Percentiles rank a stretch among this genome's conserved stretches.
These are phyloP conservation scores for Chiroxiphia lanceolata DNA, from an alignment of 2,797 vertebrate genomes.

Conservation along the genomic window DNA sequence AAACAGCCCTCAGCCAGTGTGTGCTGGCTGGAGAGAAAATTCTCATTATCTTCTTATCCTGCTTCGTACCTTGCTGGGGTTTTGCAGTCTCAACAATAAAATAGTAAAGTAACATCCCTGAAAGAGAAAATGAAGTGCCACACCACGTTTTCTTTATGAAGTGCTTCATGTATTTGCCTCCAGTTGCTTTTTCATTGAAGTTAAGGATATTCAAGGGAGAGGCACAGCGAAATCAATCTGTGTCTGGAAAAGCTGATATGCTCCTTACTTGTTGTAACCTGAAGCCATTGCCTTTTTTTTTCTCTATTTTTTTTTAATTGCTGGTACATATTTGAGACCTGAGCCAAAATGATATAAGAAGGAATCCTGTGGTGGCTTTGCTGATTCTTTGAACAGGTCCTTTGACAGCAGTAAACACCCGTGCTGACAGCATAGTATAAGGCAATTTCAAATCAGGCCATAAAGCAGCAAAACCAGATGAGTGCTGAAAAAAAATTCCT, in stretches of 20 bases:
- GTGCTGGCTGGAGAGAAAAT: neutral
- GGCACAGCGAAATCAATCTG: neutral
- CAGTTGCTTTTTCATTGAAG: neutral
- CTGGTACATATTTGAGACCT: conserved; percentile 36
- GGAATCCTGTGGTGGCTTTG: conserved; percentile 5
- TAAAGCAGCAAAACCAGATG: conserved; percentile 3
- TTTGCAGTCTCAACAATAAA: neutral
- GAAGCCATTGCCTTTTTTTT: neutral
- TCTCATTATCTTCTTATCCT: neutral
- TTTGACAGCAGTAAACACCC: neutral
- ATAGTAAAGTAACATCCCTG: neutral
- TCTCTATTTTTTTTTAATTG: neutral
- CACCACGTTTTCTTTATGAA: neutral
- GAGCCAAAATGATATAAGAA: conserved; percentile 46
- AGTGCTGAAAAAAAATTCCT: neutral
- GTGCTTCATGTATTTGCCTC: neutral
- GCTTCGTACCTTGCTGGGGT: neutral
- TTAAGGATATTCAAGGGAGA: neutral
- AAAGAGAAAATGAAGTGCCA: neutral
- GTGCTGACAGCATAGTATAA: neutral
- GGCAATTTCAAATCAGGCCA: neutral
- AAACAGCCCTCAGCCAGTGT: conserved; percentile 18
- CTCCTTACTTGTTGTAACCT: conserved; percentile 45
- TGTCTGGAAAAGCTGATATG: conserved; percentile 39
- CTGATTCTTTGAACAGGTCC: neutral